Base-by-base conservation (phyloP, 1,140 invertebrate genomes). In the Drosophila auraria region DNA sequence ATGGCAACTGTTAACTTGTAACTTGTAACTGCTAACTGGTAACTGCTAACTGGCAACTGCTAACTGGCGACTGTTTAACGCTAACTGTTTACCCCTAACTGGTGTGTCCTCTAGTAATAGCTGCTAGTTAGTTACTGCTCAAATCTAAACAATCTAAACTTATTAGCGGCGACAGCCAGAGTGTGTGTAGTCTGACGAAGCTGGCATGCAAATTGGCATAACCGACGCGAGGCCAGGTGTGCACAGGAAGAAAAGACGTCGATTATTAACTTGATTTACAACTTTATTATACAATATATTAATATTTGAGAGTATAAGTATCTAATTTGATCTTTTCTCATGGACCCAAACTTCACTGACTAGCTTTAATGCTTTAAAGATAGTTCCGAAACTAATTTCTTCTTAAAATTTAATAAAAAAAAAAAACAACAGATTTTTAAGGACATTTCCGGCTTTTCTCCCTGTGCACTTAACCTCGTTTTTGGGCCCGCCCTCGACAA, bases 141-240 rank as follows among this genome's bases (percentile, higher is more conserved):
- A 44, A 77, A 76, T 45, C 42, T 30, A 45, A 76, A 65, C 72
- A 62, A 66, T 69, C 68, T 56, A 54, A 71, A 69, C 68, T 56
- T 71, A 71, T 71, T 71, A 70, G 68, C 40, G 45, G 14, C 27
- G 65, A 72, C 47, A 53, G 4, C 7, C n/a, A 8, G 51, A 33
- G 36, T n/a, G 45, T 38, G 45, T 50, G 61, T 65, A 66, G 60
- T 38, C 23, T n/a, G 47, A 64, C 53, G 60, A 45, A 74, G 45
- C 62, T 77, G 72, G 76, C 82, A 86, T 86, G 78, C 82, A 84
- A 84, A 84, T 81, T 77, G 82, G 81, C 72, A 77, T 80, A 83
- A 83, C 56, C 51, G 45, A 74, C 59, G 62, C 45, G 3, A 36
- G 47, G 60, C 20, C 25, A 40, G 36, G 45, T 36, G 45, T 51